Evolutionary conservation across 1,140 invertebrate species (phyloP).

Genomic region (Cherax destructor): DNA sequence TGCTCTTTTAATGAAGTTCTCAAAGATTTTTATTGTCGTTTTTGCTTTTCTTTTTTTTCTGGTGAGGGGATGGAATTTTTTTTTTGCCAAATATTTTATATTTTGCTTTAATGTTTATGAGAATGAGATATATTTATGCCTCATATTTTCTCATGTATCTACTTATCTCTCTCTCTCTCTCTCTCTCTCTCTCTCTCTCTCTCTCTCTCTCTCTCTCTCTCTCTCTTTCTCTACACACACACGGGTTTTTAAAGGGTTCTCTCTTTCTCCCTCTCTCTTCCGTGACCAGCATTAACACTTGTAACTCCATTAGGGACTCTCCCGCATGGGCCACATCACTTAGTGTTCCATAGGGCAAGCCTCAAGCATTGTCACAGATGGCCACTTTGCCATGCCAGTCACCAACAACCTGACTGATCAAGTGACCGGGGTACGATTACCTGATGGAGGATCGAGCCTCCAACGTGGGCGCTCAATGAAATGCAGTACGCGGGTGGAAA

Average conservation of each 20-base stretch:
- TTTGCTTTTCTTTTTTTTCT: background rate
- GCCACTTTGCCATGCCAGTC: no score
- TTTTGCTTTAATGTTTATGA: background rate
- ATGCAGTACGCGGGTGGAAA: no score
- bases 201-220: no score
- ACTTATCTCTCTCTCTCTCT: background rate
- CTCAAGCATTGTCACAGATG: no score
- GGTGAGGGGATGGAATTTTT: background rate
- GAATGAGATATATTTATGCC: background rate
- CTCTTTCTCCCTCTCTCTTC: slow-evolving; percentile 8
- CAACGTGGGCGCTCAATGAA: no score
- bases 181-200: background rate
- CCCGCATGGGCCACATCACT: no score
- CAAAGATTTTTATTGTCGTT: background rate
- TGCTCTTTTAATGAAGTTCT: background rate
- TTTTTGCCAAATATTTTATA: background rate
- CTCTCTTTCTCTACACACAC: background rate
- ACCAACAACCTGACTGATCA: no score
- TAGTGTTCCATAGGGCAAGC: no score
- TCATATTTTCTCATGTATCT: background rate
- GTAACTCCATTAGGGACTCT: no score
- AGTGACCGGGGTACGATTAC: no score
- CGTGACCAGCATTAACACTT: no score
- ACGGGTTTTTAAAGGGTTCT: background rate
- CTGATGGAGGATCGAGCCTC: no score